A percentile compares a stretch with the other conserved stretches of the same genome.
Evolutionary conservation across 1,140 invertebrate species (phyloP).

Genomic region (Drosophila bifasciata): DNA sequence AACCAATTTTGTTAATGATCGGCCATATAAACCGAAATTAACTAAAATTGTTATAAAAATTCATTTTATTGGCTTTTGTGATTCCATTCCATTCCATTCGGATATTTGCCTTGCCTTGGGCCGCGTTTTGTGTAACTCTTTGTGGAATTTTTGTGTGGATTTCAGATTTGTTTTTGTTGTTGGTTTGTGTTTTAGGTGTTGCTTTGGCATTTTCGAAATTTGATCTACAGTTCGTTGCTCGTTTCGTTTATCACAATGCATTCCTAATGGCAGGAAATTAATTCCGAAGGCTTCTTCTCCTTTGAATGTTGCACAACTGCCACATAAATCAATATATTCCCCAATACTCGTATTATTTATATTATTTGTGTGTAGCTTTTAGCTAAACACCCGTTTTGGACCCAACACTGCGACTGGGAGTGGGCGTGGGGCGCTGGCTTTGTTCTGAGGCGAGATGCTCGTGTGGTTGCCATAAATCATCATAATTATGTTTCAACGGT

Average conservation of each 20-base stretch:
- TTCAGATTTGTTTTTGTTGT: slow-evolving; percentile 5
- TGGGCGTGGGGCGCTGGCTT: slow-evolving; percentile 64
- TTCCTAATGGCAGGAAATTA: slow-evolving; percentile 70
- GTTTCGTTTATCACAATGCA: slow-evolving; percentile 62
- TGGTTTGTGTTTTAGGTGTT: background rate
- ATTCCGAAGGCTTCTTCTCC: slow-evolving; percentile 66
- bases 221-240: slow-evolving; percentile 55
- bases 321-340: slow-evolving; percentile 70
- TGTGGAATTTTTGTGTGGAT: slow-evolving; percentile 26
- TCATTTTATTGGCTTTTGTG: slow-evolving; percentile 52
- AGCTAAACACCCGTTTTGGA: slow-evolving; percentile 57
- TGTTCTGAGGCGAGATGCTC: slow-evolving; percentile 38
- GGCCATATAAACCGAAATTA: slow-evolving; percentile 64
- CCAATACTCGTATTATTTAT: slow-evolving; percentile 24
- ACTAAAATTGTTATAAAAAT: slow-evolving; percentile 76
- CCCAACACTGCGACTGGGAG: no score
- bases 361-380: slow-evolving; percentile 69
- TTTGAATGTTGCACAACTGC: slow-evolving; percentile 64
- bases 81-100: slow-evolving; percentile 18
- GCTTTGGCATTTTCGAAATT: slow-evolving; percentile 34
- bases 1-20: slow-evolving; percentile 79
- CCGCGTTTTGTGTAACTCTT: slow-evolving; percentile 31
- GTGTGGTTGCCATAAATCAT: slow-evolving; percentile 64
- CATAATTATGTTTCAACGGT: slow-evolving; percentile 69
- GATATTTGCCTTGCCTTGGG: slow-evolving; percentile 30